Evolutionary conservation across 2,888 invertebrate species (phyloP).

Genomic region (Gonocerus acuteangulatus): DNA sequence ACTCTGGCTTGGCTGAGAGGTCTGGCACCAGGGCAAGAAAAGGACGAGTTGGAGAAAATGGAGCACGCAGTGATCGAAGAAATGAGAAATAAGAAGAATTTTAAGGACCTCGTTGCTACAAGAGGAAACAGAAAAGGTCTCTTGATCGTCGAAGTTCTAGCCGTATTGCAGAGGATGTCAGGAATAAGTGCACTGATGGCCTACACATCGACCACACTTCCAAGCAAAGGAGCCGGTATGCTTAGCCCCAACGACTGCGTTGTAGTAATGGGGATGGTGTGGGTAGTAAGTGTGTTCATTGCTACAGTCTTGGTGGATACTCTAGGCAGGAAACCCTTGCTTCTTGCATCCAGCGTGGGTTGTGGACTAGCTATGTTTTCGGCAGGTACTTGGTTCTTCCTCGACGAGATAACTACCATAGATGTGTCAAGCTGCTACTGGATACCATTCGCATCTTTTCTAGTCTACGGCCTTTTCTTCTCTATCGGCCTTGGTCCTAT

Average conservation of each 20-base stretch:
- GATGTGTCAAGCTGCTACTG: constrained; percentile 32
- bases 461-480: constrained; percentile 42
- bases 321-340: constrained; percentile 36
- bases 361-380: constrained; percentile 30
- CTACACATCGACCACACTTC: constrained; percentile 36
- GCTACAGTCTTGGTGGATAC: constrained; percentile 35
- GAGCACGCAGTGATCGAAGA: constrained; percentile 33
- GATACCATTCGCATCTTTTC: constrained; percentile 32
- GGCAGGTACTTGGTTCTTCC: constrained; percentile 33
- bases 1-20: constrained; percentile 54
- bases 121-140: constrained; percentile 34
- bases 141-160: constrained; percentile 34
- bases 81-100: constrained; percentile 34
- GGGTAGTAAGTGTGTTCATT: constrained; percentile 33
- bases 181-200: constrained; percentile 38
- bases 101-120: constrained; percentile 34
- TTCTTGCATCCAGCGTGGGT: constrained; percentile 32
- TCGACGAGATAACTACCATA: constrained; percentile 12
- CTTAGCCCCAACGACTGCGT: constrained; percentile 33
- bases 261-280: constrained; percentile 35
- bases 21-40: constrained; percentile 51
- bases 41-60: constrained; percentile 42
- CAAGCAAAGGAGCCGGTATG: constrained; percentile 28
- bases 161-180: constrained; percentile 36
- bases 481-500: constrained; percentile 54